phyloP scores from a whole-genome alignment of 2,888 invertebrate genomes.

The Cremastobaeus sp. region DNA sequence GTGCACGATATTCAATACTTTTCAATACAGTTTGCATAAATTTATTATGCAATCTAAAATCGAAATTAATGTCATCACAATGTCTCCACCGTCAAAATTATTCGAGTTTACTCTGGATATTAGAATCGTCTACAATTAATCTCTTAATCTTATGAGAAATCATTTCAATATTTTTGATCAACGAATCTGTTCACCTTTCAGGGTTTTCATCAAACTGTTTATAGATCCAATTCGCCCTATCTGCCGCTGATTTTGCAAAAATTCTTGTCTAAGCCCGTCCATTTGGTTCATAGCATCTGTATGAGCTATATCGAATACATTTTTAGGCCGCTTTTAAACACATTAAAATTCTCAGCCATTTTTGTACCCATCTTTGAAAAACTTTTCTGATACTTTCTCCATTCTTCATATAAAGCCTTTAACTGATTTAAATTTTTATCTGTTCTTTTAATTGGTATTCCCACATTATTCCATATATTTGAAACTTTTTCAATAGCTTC shows the following conservation, averaged over 20 bases:
- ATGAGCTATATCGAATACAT: conserved; percentile 15
- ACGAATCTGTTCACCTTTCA: conserved; percentile 6
- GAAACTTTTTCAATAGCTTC: conserved; percentile 7
- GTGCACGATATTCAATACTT: too few species aligned
- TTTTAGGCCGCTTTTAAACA: too few species aligned
- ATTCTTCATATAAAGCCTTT: conserved; percentile 14
- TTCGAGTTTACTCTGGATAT: too few species aligned
- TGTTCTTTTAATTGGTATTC: conserved; percentile 18
- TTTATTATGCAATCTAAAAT: too few species aligned
- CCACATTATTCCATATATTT: conserved; percentile 15
- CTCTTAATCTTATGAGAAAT: too few species aligned
- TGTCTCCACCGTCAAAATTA: too few species aligned
- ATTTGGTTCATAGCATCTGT: conserved; percentile 9
- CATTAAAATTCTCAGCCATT: conserved; percentile 8
- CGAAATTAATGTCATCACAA: too few species aligned
- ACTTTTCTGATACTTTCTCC: conserved; percentile 11
- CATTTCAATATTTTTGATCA: too few species aligned
- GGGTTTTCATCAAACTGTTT: conserved; percentile 8
- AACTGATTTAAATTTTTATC: conserved; percentile 3
- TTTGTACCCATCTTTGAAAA: conserved; percentile 4
- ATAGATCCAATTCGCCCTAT: conserved; percentile 8
- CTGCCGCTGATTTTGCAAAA: conserved; percentile 19
- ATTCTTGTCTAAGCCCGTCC: conserved; percentile 8
- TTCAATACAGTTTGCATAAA: too few species aligned
- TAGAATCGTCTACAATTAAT: too few species aligned